Evolutionary conservation across 2,113 vertebrate genomes (phyloP), one percentile per base, ranked within the genome.

Genomic region (Thymallus thymallus): DNA sequence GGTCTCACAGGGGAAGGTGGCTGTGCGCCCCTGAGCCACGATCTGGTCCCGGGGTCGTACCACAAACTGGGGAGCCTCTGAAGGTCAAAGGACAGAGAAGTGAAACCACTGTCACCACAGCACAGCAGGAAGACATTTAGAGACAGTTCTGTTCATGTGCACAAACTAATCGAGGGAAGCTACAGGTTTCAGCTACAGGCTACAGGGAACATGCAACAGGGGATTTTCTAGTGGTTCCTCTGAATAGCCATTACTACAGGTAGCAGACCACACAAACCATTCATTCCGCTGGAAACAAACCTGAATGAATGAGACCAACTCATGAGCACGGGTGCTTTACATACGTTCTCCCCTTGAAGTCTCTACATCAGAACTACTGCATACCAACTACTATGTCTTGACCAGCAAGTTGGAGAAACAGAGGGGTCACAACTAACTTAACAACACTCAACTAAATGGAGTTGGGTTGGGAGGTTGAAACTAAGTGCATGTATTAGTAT

Each of bases 31-130:
- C 89, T 99, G 98, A 58, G 95, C 93, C 82, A 97, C 96, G 84
- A 99, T 99, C 91, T 99, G 98, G 92, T 99, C 97, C 74, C 96
- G 93, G 35, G 97, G 98, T 85, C 96, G 94, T 88, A 99, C 94
- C 91, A 99, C 96, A 93, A 99, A 99, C 89, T 98, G 97, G 71
- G 98, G 98, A 20, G 97, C 95, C 86, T 97, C 98, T 98, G 94
- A 76, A 51, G 88, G 91, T 82, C 84, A 82, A 91, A 93, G 60
- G 78, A 41, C 81, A 88, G 86, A 64, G 3, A 30, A 58, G 6
- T 12, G 7, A 32, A 29, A 60, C 18, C 16, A 22, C 24, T 32
- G 13, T 58, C 51, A 70, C 14, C 26, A 20, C 23, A 58, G 7
- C 80, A 4, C 77, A 66, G 56, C 72, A 72, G 23, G 29, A 26